phyloP scores from a whole-genome alignment of 64 coral and sea anemone species.

The Dendrophyllia cribrosa region DNA sequence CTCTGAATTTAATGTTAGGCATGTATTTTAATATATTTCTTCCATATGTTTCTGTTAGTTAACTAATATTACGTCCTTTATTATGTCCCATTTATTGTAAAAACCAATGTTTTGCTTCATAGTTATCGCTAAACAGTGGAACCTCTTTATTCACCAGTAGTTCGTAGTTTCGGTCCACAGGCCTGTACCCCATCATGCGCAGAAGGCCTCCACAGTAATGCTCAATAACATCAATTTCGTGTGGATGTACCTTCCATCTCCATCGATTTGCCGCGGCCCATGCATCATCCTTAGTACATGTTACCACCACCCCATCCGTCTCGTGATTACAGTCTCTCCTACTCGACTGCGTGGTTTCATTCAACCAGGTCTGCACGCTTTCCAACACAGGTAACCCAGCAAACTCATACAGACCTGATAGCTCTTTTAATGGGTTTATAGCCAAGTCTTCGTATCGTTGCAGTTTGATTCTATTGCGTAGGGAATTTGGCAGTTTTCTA shows the following conservation, averaged over 20 bases:
- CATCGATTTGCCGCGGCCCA: constrained; percentile 27
- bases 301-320: neutral
- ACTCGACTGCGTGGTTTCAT: constrained; percentile 27
- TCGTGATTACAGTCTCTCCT: neutral
- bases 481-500: neutral
- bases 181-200: constrained; percentile 20
- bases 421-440: constrained; percentile 1
- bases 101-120: constrained; percentile 23
- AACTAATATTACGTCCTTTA: too few species aligned
- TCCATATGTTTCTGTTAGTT: too few species aligned
- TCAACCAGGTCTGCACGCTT: constrained; percentile 14
- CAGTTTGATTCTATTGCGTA: constrained; percentile 1
- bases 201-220: constrained; percentile 20
- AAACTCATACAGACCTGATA: constrained; percentile 24
- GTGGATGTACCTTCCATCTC: constrained; percentile 45
- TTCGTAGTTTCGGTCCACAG: constrained; percentile 2
- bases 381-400: constrained; percentile 22
- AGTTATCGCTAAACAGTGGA: constrained; percentile 22
- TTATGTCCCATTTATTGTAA: neutral
- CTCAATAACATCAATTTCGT: constrained; percentile 45
- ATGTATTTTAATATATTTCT: too few species aligned
- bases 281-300: constrained; percentile 26
- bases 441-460: constrained; percentile 40
- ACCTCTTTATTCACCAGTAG: neutral
- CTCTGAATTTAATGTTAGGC: too few species aligned